Conservation (phyloP, 2,888 invertebrate species). For the Melieria picta region DNA sequence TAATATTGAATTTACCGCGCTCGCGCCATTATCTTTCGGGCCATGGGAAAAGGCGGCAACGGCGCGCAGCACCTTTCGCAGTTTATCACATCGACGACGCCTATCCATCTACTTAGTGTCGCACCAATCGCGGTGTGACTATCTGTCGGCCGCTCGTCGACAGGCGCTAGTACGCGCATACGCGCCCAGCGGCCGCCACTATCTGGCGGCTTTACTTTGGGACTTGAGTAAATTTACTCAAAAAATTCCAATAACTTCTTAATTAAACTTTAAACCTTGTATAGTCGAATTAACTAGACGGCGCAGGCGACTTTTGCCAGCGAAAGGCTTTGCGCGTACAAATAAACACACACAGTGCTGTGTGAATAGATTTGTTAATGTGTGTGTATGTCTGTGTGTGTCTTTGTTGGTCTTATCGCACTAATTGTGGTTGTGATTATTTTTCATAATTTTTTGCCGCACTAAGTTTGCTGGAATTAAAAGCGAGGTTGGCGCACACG, state of each 20-base stretch:
- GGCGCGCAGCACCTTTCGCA: too few species aligned
- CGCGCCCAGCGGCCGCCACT: not conserved
- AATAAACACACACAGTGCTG: not conserved
- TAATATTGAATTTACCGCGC: conserved; percentile 16
- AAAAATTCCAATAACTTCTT: conserved; percentile 46
- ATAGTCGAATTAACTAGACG: conserved; percentile 40
- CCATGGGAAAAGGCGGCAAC: too few species aligned
- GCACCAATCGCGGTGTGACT: too few species aligned
- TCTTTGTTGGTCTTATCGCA: conserved; percentile 11
- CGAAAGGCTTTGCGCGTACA: too few species aligned
- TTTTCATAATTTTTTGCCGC: not conserved
- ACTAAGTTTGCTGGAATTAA: not conserved
- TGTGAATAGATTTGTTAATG: not conserved
- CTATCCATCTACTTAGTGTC: too few species aligned
- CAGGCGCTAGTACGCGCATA: not conserved
- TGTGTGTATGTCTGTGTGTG: not conserved
- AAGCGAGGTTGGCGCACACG: not conserved
- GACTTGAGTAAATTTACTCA: conserved; percentile 36
- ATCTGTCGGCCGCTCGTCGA: not conserved
- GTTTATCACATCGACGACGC: too few species aligned
- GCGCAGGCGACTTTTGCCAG: too few species aligned
- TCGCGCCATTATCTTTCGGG: too few species aligned
- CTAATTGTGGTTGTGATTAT: conserved; percentile 23
- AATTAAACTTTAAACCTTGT: conserved; percentile 57
- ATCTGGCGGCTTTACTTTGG: conserved; percentile 13